Percentiles rank a stretch among this genome's conserved stretches.
Evolutionary conservation across 1,140 invertebrate species (phyloP).

Genomic region (Drosophila lacertosa): DNA sequence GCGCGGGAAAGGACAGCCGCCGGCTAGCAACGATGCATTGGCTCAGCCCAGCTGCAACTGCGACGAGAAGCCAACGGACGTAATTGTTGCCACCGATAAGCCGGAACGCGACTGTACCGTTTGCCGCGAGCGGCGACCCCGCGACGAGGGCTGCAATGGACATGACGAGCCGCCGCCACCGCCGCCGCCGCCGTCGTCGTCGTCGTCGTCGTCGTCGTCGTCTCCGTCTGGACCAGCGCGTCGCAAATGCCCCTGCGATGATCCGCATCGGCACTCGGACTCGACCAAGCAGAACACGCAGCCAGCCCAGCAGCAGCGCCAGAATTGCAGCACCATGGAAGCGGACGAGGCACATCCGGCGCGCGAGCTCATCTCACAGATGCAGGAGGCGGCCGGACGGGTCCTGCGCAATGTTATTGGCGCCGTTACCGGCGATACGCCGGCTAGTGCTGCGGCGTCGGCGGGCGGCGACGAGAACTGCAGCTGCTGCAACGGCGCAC

Average conservation of each 20-base stretch:
- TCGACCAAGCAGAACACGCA: conserved; percentile 15
- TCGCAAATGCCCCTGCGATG: conserved; percentile 63
- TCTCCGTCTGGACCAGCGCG: conserved; percentile 2
- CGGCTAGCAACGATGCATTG: neutral
- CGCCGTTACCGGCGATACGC: conserved; percentile 39
- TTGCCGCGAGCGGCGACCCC: conserved; percentile 46
- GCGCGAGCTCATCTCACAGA: conserved; percentile 39
- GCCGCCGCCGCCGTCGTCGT: neutral
- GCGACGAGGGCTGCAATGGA: conserved; percentile 13
- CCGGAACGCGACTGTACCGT: conserved; percentile 42
- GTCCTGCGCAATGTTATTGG: conserved; percentile 47
- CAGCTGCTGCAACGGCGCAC: neutral
- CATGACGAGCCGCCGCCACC: conserved; percentile 37
- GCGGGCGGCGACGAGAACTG: neutral
- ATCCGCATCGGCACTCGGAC: conserved; percentile 16
- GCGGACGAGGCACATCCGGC: conserved; percentile 38
- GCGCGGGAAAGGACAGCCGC: conserved; percentile 21
- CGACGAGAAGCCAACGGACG: conserved; percentile 9
- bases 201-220: neutral
- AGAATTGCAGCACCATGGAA: neutral
- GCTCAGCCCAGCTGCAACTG: conserved; percentile 29
- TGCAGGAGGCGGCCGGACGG: conserved; percentile 51
- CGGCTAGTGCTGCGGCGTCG: neutral
- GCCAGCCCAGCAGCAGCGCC: conserved; percentile 11
- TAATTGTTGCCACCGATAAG: conserved; percentile 2